phyloP scores from a whole-genome alignment of 2,113 vertebrate genomes.

The Tricholaema leucomelas region DNA sequence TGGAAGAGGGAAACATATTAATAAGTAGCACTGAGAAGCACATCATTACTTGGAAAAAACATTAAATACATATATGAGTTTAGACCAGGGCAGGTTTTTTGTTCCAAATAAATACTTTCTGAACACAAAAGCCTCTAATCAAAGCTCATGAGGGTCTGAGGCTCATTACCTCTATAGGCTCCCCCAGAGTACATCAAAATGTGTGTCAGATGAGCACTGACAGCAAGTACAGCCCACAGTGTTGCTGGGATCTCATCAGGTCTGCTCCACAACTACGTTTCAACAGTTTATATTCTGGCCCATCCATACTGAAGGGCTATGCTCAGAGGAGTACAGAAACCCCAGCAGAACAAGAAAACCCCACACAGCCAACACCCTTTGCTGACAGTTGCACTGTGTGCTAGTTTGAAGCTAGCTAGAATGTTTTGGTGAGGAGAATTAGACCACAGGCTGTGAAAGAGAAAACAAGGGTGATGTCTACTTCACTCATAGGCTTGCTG shows the following conservation, averaged over 20 bases:
- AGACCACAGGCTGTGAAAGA: too few species aligned
- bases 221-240: neutral
- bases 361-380: neutral
- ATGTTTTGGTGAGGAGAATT: too few species aligned
- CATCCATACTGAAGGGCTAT: neutral
- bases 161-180: neutral
- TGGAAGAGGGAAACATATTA: neutral
- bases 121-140: neutral
- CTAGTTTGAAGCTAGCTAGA: too few species aligned
- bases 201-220: fast-evolving
- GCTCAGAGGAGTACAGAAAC: neutral
- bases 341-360: too few species aligned
- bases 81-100: neutral
- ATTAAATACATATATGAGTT: neutral
- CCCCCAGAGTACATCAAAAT: neutral
- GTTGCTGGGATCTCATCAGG: fast-evolving
- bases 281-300: neutral
- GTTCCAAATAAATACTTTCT: neutral
- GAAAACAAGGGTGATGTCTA: too few species aligned
- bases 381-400: too few species aligned
- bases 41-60: neutral
- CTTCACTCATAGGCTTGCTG: too few species aligned
- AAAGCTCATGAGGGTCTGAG: neutral
- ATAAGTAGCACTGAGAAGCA: neutral
- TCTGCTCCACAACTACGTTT: neutral